Evolutionary conservation across 2,888 invertebrate species (phyloP).

Genomic region (Drosophila mercatorum): DNA sequence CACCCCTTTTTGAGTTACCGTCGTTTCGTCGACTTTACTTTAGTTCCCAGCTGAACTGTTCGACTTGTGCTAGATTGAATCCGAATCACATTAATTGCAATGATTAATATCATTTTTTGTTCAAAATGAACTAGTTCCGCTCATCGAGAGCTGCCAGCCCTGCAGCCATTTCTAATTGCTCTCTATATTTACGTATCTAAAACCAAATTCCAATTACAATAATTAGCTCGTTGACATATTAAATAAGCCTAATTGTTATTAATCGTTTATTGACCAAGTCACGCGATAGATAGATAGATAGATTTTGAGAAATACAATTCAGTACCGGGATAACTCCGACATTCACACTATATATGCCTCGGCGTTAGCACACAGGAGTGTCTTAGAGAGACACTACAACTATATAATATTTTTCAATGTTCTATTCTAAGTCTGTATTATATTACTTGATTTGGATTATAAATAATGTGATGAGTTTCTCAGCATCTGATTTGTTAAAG

Average conservation of each 20-base stretch:
- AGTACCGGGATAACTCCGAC: conserved; percentile 19
- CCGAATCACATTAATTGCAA: neutral
- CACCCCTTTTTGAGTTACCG: neutral
- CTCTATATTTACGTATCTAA: conserved; percentile 57
- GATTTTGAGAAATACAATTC: no score
- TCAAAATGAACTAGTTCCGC: conserved; percentile 17
- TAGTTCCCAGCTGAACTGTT: neutral
- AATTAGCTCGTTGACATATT: conserved; percentile 61
- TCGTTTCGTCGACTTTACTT: neutral
- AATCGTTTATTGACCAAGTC: conserved; percentile 39
- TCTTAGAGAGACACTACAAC: no score
- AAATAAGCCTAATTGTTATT: conserved; percentile 25
- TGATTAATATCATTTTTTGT: neutral
- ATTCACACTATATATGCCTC: neutral
- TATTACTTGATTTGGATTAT: no score
- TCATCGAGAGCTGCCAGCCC: conserved; percentile 35
- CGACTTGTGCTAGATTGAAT: neutral
- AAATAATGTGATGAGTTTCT: no score
- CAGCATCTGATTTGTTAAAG: no score
- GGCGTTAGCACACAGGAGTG: neutral
- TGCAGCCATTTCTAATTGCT: conserved; percentile 38
- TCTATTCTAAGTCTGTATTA: neutral
- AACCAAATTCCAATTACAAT: conserved; percentile 58
- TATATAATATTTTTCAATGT: neutral
- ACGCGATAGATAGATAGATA: conserved; percentile 41